Evolutionary conservation across 2,113 vertebrate species (phyloP).

Genomic region (Dipodomys stephensi): DNA sequence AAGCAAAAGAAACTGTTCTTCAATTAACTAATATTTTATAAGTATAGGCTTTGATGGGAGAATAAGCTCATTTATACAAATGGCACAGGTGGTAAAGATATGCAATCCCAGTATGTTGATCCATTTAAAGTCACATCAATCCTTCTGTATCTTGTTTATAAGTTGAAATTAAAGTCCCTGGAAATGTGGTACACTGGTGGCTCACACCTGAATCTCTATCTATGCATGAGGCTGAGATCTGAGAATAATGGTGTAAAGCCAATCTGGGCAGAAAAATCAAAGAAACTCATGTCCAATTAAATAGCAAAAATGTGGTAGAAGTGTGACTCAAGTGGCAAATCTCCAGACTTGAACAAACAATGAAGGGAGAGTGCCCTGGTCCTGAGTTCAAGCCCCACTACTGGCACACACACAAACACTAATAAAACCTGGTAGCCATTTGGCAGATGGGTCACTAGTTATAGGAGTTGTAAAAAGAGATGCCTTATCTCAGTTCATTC

Average conservation of each 20-base stretch:
- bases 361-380: too few relatives aligned
- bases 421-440: not conserved
- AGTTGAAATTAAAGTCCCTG: slow-evolving; percentile 15
- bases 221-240: too few relatives aligned
- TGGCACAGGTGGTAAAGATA: not conserved
- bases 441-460: not conserved
- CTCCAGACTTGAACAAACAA: too few relatives aligned
- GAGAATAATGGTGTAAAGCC: too few relatives aligned
- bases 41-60: not conserved
- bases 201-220: too few relatives aligned
- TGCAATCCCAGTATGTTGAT: not conserved
- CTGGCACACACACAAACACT: too few relatives aligned
- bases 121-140: not conserved
- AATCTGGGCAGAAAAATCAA: too few relatives aligned
- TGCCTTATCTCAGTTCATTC: not conserved
- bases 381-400: too few relatives aligned
- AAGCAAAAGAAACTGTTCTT: slow-evolving; percentile 46
- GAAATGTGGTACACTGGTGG: not conserved
- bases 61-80: not conserved
- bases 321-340: too few relatives aligned
- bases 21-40: slow-evolving; percentile 47
- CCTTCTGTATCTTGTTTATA: slow-evolving; percentile 16
- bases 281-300: too few relatives aligned
- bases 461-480: not conserved
- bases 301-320: too few relatives aligned